These are phyloP conservation scores for Aleadryas rufinucha DNA, from an alignment of 2,113 vertebrate species.

Conservation along the genomic window DNA sequence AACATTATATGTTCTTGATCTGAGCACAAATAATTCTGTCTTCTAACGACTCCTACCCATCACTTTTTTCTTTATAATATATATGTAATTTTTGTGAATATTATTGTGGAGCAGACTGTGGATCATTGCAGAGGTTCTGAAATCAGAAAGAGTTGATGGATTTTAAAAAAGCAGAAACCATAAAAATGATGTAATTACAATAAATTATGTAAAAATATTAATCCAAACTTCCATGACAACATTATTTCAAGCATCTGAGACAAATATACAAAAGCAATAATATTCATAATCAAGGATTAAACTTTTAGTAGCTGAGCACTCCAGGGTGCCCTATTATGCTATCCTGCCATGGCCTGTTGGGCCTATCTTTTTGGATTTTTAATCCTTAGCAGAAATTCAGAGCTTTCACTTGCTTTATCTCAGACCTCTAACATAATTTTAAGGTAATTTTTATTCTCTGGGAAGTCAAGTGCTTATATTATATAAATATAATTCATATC, in stretches of 20 bases:
- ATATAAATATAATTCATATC: conserved; percentile 11
- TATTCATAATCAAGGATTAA: conserved; percentile 58
- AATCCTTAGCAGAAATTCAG: conserved; percentile 36
- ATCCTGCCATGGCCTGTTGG: conserved; percentile 23
- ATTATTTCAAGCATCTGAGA: conserved; percentile 48
- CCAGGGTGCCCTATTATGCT: conserved; percentile 53
- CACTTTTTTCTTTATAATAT: neutral
- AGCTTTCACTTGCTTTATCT: conserved; percentile 28
- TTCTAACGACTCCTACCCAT: neutral
- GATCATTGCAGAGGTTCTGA: neutral
- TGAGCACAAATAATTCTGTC: neutral
- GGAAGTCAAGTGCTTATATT: conserved; percentile 12
- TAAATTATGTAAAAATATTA: conserved; percentile 61
- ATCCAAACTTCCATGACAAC: conserved; percentile 47
- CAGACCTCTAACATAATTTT: conserved; percentile 10
- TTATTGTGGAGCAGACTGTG: neutral
- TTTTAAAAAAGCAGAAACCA: neutral
- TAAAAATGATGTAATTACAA: neutral
- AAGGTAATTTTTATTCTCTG: conserved; percentile 34
- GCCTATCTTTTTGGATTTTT: conserved; percentile 35
- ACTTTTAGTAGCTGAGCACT: conserved; percentile 52
- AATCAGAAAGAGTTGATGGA: neutral
- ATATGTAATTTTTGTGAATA: neutral
- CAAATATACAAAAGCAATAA: conserved; percentile 52
- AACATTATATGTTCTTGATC: neutral